A percentile compares a stretch with the other conserved stretches of the same genome.
phyloP scores from a whole-genome alignment of 2,888 invertebrate species.

The Xylophagus ater region DNA sequence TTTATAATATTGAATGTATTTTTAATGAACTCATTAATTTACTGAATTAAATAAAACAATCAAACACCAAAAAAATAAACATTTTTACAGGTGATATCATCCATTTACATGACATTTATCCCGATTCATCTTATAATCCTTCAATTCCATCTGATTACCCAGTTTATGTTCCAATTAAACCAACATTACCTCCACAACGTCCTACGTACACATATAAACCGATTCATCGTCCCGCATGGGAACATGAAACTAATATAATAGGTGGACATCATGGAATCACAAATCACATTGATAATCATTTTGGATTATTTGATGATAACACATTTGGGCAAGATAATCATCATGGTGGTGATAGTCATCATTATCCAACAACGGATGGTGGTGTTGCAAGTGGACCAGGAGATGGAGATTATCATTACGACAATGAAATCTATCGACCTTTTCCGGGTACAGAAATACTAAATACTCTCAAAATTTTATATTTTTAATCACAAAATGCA shows the following conservation, averaged over 20 bases:
- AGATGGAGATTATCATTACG: constrained; percentile 9
- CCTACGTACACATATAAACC: constrained; percentile 23
- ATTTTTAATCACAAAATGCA: neutral
- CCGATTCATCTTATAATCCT: constrained; percentile 20
- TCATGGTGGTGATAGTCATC: constrained; percentile 22
- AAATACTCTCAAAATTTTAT: neutral
- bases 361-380: constrained; percentile 2
- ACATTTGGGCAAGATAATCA: constrained; percentile 23
- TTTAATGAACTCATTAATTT: too few relatives aligned
- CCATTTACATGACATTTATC: constrained; percentile 40
- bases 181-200: neutral
- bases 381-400: constrained; percentile 3
- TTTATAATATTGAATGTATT: too few relatives aligned
- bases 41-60: too few relatives aligned
- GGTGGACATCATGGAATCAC: constrained; percentile 28
- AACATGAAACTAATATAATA: constrained; percentile 32
- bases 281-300: constrained; percentile 35
- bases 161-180: constrained; percentile 1
- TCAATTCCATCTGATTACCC: constrained; percentile 7
- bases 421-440: constrained; percentile 30
- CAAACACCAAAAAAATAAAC: too few relatives aligned
- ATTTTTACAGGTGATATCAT: constrained; percentile 39
- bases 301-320: constrained; percentile 24
- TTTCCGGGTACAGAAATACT: constrained; percentile 34
- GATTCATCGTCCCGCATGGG: constrained; percentile 25